These are phyloP conservation scores for Kryptopterus vitreolus DNA, from an alignment of 2,797 vertebrate genomes.

Conservation along the genomic window DNA sequence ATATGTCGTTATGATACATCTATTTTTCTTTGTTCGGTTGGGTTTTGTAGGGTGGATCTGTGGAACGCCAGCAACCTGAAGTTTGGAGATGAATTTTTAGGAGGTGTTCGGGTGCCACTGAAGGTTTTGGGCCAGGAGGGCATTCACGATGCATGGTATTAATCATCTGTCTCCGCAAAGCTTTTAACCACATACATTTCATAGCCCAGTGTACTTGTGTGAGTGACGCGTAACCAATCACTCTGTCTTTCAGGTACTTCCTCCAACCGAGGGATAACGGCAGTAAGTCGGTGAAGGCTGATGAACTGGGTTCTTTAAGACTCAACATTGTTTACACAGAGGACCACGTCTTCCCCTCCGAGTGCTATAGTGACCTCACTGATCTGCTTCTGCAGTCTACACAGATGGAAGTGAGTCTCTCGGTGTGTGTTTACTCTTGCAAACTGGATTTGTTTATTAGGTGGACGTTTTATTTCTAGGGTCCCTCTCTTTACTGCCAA, in stretches of 20 bases:
- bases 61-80: constrained; percentile 98
- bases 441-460: not conserved
- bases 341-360: constrained; percentile 94
- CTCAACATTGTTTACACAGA: constrained; percentile 98
- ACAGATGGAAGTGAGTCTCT: constrained; percentile 79
- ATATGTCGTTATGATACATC: not conserved
- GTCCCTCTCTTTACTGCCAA: not conserved
- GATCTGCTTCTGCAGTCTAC: constrained; percentile 90
- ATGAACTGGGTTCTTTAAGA: constrained; percentile 92
- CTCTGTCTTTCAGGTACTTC: constrained; percentile 84
- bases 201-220: not conserved
- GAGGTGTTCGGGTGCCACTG: constrained; percentile 89
- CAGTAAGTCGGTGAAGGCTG: constrained; percentile 89
- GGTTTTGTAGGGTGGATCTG: constrained; percentile 89
- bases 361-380: constrained; percentile 88
- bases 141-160: constrained; percentile 92
- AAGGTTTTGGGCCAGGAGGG: constrained; percentile 86
- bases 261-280: constrained; percentile 94
- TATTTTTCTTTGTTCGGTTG: not conserved
- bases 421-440: not conserved
- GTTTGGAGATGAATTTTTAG: constrained; percentile 96
- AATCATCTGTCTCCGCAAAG: not conserved
- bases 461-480: not conserved
- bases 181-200: not conserved
- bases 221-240: not conserved